These are phyloP conservation scores for human DNA, from an alignment of 2,113 vertebrate species.

Conservation along the genomic window DNA sequence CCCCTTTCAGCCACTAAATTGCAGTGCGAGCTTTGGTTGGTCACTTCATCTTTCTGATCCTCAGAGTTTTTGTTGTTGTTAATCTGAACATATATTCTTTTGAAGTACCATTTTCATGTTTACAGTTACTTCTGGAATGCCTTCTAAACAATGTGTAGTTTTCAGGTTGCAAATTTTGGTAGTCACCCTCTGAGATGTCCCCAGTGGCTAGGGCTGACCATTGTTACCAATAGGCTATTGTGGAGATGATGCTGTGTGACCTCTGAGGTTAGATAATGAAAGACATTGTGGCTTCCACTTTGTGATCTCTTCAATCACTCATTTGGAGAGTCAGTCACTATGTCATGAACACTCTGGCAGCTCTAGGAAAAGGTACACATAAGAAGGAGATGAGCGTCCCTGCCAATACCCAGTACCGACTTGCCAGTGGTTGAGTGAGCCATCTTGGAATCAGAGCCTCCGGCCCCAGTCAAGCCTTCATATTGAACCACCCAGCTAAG, in stretches of 20 bases:
- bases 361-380: background rate
- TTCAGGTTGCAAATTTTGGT: background rate
- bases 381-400: background rate
- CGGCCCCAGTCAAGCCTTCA: background rate
- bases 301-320: background rate
- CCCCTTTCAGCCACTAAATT: background rate
- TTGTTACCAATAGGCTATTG: background rate
- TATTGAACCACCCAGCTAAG: background rate
- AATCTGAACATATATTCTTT: background rate
- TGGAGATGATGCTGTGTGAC: background rate
- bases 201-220: background rate
- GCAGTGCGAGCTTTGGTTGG: background rate
- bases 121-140: background rate
- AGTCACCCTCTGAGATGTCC: background rate
- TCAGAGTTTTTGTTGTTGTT: background rate
- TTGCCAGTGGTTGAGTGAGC: rapidly evolving
- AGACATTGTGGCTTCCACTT: background rate
- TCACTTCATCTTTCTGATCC: background rate
- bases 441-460: background rate
- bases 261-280: background rate
- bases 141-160: background rate
- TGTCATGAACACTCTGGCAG: background rate
- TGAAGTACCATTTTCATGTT: background rate
- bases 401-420: background rate
- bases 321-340: background rate